Evolutionary conservation across 2,888 invertebrate species (phyloP).

Genomic region (Drosophila paramelanica): DNA sequence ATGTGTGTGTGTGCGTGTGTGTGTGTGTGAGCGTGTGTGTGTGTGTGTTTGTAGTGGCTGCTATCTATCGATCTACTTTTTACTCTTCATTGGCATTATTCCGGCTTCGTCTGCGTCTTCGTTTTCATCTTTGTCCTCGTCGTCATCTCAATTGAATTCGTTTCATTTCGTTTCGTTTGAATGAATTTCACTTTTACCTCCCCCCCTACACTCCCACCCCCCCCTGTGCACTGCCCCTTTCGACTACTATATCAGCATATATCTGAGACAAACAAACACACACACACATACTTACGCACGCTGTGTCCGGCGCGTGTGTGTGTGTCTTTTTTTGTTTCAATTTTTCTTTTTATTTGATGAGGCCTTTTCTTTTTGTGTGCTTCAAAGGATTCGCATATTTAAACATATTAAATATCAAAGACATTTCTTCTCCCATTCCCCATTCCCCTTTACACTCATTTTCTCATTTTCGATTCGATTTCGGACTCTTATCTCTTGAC

Average conservation of each 20-base stretch:
- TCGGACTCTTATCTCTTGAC: constrained; percentile 20
- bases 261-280: constrained; percentile 23
- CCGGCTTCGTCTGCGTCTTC: constrained; percentile 35
- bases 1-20: constrained; percentile 22
- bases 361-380: constrained; percentile 45
- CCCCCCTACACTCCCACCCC: no score
- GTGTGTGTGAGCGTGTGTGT: constrained; percentile 37
- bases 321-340: constrained; percentile 31
- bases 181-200: constrained; percentile 72
- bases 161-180: constrained; percentile 82
- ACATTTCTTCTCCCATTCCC: constrained; percentile 59
- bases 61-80: constrained; percentile 82
- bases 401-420: constrained; percentile 80
- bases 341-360: constrained; percentile 19
- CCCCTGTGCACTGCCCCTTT: constrained; percentile 15
- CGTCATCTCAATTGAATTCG: constrained; percentile 81
- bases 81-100: constrained; percentile 81
- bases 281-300: constrained; percentile 14
- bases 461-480: constrained; percentile 47
- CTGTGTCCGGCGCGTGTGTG: constrained; percentile 53
- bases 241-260: constrained; percentile 68
- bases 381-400: constrained; percentile 79
- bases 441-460: constrained; percentile 23
- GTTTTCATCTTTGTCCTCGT: constrained; percentile 31
- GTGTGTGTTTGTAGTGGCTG: constrained; percentile 42